Base-by-base conservation (phyloP, 1,140 invertebrate genomes). In the Uloborus diversus region DNA sequence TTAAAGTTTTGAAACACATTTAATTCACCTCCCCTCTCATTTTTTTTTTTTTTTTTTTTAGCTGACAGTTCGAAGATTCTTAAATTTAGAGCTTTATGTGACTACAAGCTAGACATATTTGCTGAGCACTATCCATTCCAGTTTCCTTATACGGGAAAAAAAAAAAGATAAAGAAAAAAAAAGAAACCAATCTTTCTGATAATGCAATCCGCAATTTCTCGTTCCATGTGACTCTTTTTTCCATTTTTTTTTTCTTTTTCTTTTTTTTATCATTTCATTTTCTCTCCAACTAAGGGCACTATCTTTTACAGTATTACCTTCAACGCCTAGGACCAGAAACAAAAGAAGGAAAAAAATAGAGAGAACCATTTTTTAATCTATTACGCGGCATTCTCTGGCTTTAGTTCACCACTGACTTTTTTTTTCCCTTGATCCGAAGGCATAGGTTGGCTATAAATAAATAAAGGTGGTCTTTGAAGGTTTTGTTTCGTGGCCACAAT, bases 381-480 rank as follows among this genome's bases (percentile, higher is more conserved):
- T 73, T 59, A 73, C 49, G 27, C 17, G 33, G 69, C 53, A 27
- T 51, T 35, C 35, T 56, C 70, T n/a, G 57, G 70, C 56, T 73
- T 73, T 73, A 62, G 28, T 73, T 51, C 62, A 61, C 57, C 33
- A 4, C 47, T 27, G 9, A 53, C 3, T 20, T 53, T 53, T 53
- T 53, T 53, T 37, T 42, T 28, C 25, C 27, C 32, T 56, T 28
- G 27, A 37, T 66, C 27, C 32, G 33, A 42, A 49, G 3, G 30
- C 7, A 56, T 30, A 56, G 1, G n/a, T 17, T 20, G 33, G 47
- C 23, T 62, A 62, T 73, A 73, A 73, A 73, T 73, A 73, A 73
- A 57, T 62, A 51, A 73, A 73, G 70, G 70, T 73, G 57, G 35
- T 59, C 70, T 73, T 71, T 73, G 70, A 73, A 32, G 70, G 70